A percentile compares a stretch with the other conserved stretches of the same genome.
Conservation (phyloP, 2,888 invertebrate genomes). For the Gortyna flavago region DNA sequence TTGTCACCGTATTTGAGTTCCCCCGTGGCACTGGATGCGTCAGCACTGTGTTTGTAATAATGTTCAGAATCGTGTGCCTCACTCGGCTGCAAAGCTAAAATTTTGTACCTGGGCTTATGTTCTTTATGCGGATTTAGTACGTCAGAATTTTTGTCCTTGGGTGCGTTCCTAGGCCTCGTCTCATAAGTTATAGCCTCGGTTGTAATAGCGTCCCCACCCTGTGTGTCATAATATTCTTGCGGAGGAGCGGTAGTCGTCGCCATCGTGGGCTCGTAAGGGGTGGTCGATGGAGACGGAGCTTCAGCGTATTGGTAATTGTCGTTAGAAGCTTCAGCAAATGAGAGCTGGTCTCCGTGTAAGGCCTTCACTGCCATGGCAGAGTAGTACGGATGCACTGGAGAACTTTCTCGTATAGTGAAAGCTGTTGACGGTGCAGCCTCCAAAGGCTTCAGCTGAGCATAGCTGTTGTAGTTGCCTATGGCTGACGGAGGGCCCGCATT, state of each 20-base stretch:
- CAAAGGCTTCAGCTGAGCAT: constrained; percentile 70
- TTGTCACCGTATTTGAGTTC: constrained; percentile 87
- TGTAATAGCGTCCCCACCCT: constrained; percentile 64
- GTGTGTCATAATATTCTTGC: constrained; percentile 66
- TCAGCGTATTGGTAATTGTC: constrained; percentile 83
- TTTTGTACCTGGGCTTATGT: constrained; percentile 69
- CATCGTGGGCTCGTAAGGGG: constrained; percentile 66
- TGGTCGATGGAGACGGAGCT: constrained; percentile 75
- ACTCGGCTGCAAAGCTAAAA: constrained; percentile 66
- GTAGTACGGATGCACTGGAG: constrained; percentile 83
- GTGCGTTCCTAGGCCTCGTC: constrained; percentile 61
- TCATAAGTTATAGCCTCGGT: constrained; percentile 68
- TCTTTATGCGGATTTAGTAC: constrained; percentile 60
- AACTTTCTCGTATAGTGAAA: constrained; percentile 79
- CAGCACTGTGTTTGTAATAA: constrained; percentile 67
- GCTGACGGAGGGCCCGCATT: constrained; percentile 75
- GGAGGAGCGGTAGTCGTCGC: constrained; percentile 72
- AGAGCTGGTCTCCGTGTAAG: constrained; percentile 76
- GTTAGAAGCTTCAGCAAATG: constrained; percentile 83
- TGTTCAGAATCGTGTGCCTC: constrained; percentile 59
- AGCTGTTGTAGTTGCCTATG: constrained; percentile 74
- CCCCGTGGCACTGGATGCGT: constrained; percentile 70
- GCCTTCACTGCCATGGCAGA: constrained; percentile 82
- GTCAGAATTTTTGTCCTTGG: constrained; percentile 59
- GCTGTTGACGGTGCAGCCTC: constrained; percentile 75